Conservation (phyloP, 2,797 vertebrate genomes). For the Loris lydekkerianus region DNA sequence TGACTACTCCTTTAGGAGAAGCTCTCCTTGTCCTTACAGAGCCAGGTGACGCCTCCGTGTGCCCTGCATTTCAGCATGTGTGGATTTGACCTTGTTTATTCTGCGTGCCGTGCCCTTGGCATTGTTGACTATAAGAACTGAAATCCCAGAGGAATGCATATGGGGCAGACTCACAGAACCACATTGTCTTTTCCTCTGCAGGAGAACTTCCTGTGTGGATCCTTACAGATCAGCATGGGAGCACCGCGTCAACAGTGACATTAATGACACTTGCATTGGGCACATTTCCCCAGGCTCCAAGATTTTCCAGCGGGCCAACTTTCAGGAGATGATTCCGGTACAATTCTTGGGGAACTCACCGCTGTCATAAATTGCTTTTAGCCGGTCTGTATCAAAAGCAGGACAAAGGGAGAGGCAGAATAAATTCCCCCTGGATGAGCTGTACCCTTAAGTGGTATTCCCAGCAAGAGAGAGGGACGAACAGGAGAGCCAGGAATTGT, state of each 20-base stretch:
- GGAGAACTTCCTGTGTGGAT: neutral
- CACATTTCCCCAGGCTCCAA: neutral
- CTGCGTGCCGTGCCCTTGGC: neutral
- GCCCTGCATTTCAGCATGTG: neutral
- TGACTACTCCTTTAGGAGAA: neutral
- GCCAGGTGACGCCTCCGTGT: neutral
- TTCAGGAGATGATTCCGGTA: conserved; percentile 33
- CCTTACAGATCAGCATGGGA: neutral
- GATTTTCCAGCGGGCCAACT: neutral
- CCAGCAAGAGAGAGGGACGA: conserved; percentile 56
- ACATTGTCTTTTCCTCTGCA: neutral
- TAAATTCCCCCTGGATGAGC: conserved; percentile 5
- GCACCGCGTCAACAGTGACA: neutral
- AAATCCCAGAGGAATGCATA: neutral
- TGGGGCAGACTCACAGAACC: neutral
- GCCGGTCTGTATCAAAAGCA: conserved; percentile 29
- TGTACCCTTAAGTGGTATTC: conserved; percentile 8
- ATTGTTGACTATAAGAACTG: neutral
- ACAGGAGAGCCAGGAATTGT: neutral
- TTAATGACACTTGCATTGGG: neutral
- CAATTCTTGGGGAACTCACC: conserved; percentile 36
- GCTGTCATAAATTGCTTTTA: conserved; percentile 49
- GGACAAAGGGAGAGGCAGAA: neutral
- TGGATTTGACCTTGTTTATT: neutral
- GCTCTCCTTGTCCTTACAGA: neutral